These are phyloP conservation scores for Ethmia dodecea DNA, from an alignment of 2,888 invertebrate genomes.

Conservation along the genomic window DNA sequence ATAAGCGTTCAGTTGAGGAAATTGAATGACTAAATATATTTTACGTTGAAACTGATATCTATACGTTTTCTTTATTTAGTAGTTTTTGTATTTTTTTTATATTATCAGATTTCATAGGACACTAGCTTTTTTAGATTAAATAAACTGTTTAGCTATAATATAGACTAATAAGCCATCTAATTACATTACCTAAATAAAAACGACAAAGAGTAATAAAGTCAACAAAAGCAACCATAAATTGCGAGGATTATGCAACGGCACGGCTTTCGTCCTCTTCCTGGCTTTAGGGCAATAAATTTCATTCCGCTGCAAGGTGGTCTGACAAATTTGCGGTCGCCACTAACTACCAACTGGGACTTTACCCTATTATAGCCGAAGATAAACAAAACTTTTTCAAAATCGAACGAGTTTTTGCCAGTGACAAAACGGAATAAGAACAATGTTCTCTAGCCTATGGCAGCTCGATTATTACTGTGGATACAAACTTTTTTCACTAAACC, in stretches of 20 bases:
- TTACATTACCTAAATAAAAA: slow-evolving; percentile 42
- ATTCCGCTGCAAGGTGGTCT: slow-evolving; percentile 74
- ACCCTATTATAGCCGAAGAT: slow-evolving; percentile 39
- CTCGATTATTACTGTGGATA: not conserved
- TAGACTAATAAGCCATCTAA: slow-evolving; percentile 10
- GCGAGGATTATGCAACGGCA: slow-evolving; percentile 71
- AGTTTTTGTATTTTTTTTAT: no score
- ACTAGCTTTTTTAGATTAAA: no score
- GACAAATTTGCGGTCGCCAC: slow-evolving; percentile 73
- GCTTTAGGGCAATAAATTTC: slow-evolving; percentile 69
- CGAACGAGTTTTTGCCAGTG: not conserved
- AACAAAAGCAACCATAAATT: slow-evolving; percentile 68
- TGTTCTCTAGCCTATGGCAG: slow-evolving; percentile 30
- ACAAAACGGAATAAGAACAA: slow-evolving; percentile 1
- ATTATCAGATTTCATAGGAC: no score
- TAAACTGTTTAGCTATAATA: no score
- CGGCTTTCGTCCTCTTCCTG: slow-evolving; percentile 67
- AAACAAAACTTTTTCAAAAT: slow-evolving; percentile 15
- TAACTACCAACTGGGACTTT: slow-evolving; percentile 40
- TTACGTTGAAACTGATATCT: no score
- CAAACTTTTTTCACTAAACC: slow-evolving; percentile 8
- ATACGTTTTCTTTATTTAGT: no score
- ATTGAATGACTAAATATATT: no score
- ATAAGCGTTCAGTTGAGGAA: no score
- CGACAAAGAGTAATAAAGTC: slow-evolving; percentile 53